Evolutionary conservation across 2,797 vertebrate genomes (phyloP).

Genomic region (Sandelia bainsii): DNA sequence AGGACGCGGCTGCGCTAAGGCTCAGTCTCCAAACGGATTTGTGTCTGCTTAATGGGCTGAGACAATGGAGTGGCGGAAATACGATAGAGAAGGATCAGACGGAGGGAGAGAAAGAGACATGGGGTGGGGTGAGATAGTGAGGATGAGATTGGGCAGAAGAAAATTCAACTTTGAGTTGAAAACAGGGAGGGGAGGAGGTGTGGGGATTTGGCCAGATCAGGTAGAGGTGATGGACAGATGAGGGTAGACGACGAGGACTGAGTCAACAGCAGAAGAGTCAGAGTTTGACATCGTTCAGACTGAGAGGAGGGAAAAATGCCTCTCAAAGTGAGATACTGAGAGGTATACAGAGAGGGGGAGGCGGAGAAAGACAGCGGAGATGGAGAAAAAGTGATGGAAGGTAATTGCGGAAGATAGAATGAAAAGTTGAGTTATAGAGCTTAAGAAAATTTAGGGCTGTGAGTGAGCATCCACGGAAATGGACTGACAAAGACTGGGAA

Average conservation of each 20-base stretch:
- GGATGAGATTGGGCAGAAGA: slow-evolving; percentile 45
- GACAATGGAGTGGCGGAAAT: slow-evolving; percentile 76
- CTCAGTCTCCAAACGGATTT: slow-evolving; percentile 78
- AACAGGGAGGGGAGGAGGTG: slow-evolving; percentile 8
- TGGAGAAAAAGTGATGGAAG: slow-evolving; percentile 28
- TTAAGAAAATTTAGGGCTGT: slow-evolving; percentile 34
- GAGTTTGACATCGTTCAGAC: slow-evolving; percentile 32
- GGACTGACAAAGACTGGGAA: slow-evolving; percentile 51
- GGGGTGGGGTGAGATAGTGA: slow-evolving; percentile 40
- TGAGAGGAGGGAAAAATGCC: slow-evolving; percentile 1
- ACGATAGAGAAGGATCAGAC: slow-evolving; percentile 66
- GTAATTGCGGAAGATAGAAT: slow-evolving; percentile 31
- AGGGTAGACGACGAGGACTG: slow-evolving; percentile 30
- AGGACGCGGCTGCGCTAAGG: slow-evolving; percentile 50
- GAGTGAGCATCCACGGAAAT: slow-evolving; percentile 47
- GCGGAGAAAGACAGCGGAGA: slow-evolving; percentile 2
- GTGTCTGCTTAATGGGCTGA: slow-evolving; percentile 81
- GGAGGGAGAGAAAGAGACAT: slow-evolving; percentile 12
- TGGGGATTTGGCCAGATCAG: slow-evolving; percentile 23
- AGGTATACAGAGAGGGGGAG: slow-evolving; percentile 31
- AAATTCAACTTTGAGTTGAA: slow-evolving; percentile 39
- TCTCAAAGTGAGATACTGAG: slow-evolving; percentile 20
- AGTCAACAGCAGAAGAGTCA: slow-evolving; percentile 17
- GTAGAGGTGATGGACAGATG: slow-evolving; percentile 39
- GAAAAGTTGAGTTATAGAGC: slow-evolving; percentile 29